A percentile compares a stretch with the other conserved stretches of the same genome.
phyloP scores from a whole-genome alignment of 2,797 vertebrate genomes.

The Erpetoichthys calabaricus region DNA sequence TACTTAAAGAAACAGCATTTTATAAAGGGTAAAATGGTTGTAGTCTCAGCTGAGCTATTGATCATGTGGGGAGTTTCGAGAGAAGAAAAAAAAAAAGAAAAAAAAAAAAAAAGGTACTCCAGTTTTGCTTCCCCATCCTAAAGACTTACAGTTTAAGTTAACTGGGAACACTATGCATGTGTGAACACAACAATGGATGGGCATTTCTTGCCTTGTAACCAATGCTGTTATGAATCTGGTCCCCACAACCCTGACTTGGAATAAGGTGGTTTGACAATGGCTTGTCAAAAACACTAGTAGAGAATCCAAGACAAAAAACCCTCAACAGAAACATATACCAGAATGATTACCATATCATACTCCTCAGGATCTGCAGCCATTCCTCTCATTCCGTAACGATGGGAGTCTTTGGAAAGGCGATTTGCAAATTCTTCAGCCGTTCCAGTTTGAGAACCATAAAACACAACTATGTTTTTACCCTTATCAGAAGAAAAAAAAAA shows the following conservation, averaged over 20 bases:
- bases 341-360: conserved; percentile 72
- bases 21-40: no score
- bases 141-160: no score
- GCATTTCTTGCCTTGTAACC: not conserved
- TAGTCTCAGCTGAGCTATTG: no score
- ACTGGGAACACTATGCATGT: not conserved
- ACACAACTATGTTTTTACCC: conserved; percentile 84
- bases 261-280: no score
- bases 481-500: conserved; percentile 17
- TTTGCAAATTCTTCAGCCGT: conserved; percentile 91
- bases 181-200: not conserved
- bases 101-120: no score
- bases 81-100: no score
- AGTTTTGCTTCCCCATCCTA: no score
- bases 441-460: conserved; percentile 95
- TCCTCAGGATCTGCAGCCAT: conserved; percentile 93
- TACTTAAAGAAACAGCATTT: no score
- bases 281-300: no score
- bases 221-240: no score
- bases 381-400: conserved; percentile 89
- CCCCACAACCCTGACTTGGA: no score
- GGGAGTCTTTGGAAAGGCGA: conserved; percentile 84
- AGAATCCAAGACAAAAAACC: not conserved
- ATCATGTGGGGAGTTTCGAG: no score
- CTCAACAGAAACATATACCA: not conserved